Evolutionary conservation across 2,888 invertebrate genomes (phyloP).

Genomic region (Spodoptera littoralis): DNA sequence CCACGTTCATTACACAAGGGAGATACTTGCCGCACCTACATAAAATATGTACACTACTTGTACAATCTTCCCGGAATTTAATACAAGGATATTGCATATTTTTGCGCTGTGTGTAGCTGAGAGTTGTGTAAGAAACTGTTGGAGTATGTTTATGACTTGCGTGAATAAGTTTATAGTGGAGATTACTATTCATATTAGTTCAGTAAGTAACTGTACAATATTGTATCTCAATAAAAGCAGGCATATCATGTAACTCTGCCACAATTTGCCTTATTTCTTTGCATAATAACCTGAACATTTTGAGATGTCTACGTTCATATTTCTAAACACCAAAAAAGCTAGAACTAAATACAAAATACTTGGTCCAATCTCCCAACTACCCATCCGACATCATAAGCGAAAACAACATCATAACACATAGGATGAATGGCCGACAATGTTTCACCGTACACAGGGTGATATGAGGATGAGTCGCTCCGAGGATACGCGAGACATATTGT

Average conservation of each 20-base stretch:
- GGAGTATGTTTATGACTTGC: background rate
- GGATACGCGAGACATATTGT: conserved; percentile 59
- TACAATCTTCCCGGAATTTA: conserved; percentile 34
- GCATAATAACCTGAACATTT: background rate
- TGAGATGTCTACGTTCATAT: background rate
- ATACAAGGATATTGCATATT: conserved; percentile 24
- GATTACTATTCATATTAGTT: too few species aligned
- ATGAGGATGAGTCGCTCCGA: conserved; percentile 35
- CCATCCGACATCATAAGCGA: conserved; percentile 34
- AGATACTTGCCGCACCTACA: conserved; percentile 29
- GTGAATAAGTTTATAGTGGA: too few species aligned
- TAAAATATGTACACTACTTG: conserved; percentile 45
- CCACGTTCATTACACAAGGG: conserved; percentile 48
- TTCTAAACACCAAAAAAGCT: conserved; percentile 9
- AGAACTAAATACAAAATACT: conserved; percentile 4
- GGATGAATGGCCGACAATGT: conserved; percentile 51
- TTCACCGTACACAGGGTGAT: conserved; percentile 45
- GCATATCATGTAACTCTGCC: too few species aligned
- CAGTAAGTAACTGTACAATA: too few species aligned
- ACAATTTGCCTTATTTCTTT: too few species aligned
- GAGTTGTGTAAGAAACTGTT: background rate
- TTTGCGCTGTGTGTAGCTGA: background rate
- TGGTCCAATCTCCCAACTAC: conserved; percentile 10
- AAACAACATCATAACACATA: conserved; percentile 51
- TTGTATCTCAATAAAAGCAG: too few species aligned